A percentile compares a stretch with the other conserved stretches of the same genome.
phyloP scores from a whole-genome alignment of 92 coral and sea anemone genomes.

The Porites cylindrica region DNA sequence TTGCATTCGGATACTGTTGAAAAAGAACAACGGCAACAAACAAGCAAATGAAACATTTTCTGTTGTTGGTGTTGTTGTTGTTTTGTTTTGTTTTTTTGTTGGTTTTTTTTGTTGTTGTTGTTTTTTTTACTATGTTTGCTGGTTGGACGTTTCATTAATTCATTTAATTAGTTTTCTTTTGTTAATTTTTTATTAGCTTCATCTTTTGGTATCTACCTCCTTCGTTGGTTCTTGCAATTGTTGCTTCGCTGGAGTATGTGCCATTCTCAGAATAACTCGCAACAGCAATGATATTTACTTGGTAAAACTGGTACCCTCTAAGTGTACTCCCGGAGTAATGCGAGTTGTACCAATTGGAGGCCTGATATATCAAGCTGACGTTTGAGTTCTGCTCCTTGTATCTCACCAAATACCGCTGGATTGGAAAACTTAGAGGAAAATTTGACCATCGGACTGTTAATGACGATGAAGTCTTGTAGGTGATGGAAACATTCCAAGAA shows the following conservation, averaged over 20 bases:
- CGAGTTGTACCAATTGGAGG: not conserved
- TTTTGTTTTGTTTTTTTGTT: too few species aligned
- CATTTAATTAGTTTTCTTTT: too few species aligned
- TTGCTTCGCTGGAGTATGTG: not conserved
- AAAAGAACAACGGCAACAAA: too few species aligned
- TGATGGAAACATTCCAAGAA: conserved; percentile 8
- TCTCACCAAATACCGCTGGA: conserved; percentile 9
- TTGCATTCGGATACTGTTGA: too few species aligned
- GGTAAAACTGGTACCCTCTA: not conserved
- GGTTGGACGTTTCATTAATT: too few species aligned
- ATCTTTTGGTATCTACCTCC: not conserved
- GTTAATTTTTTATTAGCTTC: not conserved
- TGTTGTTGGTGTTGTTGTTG: too few species aligned
- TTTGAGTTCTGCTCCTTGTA: conserved; percentile 14
- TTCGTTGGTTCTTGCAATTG: not conserved
- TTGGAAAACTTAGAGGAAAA: not conserved
- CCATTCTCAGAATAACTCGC: not conserved
- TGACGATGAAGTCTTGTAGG: not conserved
- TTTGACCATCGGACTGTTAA: conserved; percentile 8
- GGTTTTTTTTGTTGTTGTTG: too few species aligned
- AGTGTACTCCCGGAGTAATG: conserved; percentile 1
- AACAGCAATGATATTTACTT: conserved; percentile 8
- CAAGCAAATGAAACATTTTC: too few species aligned
- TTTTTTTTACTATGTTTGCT: too few species aligned
- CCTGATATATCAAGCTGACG: not conserved